phyloP scores from a whole-genome alignment of 2,113 vertebrate species.

The Malurus melanocephalus region DNA sequence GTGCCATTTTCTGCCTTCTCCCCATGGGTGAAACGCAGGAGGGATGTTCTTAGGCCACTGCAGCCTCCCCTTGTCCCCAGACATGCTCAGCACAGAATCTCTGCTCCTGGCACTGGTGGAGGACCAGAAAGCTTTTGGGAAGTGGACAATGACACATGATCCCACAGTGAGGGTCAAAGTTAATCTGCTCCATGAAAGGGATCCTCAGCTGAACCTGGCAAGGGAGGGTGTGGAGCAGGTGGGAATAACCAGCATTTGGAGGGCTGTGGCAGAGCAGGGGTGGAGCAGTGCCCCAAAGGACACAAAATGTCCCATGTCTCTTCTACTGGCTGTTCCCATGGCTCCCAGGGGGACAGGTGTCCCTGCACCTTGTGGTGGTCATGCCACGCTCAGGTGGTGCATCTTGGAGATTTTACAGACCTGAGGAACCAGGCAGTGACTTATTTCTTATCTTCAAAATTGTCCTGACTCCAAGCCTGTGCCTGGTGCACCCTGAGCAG shows the following conservation, averaged over 20 bases:
- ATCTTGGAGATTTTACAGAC: not conserved
- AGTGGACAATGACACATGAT: not conserved
- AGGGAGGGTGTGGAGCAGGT: not conserved
- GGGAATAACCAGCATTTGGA: not conserved
- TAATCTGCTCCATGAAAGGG: not conserved
- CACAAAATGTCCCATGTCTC: rapidly evolving
- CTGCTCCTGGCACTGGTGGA: not conserved
- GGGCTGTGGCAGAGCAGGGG: rapidly evolving
- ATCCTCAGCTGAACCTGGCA: not conserved
- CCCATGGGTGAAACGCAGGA: not conserved
- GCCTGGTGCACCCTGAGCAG: not conserved
- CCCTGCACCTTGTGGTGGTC: rapidly evolving
- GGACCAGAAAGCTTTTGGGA: not conserved
- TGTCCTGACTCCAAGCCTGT: not conserved
- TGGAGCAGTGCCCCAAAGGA: not conserved
- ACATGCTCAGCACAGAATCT: not conserved
- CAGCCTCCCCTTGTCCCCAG: not conserved
- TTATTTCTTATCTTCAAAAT: not conserved
- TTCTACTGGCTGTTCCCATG: rapidly evolving
- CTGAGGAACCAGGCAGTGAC: not conserved
- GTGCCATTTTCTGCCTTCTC: not conserved
- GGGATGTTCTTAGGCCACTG: not conserved
- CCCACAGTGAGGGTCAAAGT: not conserved
- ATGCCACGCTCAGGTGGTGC: rapidly evolving
- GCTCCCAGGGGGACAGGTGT: rapidly evolving